phyloP scores from a whole-genome alignment of 2,888 invertebrate genomes.

The Hoplodrina blanda region DNA sequence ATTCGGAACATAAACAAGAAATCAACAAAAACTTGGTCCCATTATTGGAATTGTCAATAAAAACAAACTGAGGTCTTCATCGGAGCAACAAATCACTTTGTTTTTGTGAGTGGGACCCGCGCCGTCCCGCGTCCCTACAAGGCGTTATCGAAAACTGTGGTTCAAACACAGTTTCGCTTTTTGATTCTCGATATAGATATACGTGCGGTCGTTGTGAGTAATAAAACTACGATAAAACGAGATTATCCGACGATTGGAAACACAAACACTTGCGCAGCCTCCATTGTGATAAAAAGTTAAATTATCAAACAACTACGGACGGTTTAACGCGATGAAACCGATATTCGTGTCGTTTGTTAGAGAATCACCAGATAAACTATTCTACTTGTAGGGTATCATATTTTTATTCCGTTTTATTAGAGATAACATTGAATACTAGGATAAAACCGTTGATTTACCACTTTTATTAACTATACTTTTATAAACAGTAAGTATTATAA shows the following conservation, averaged over 20 bases:
- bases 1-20: slow-evolving; percentile 55
- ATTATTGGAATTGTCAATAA: slow-evolving; percentile 72
- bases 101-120: slow-evolving; percentile 70
- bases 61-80: slow-evolving; percentile 80
- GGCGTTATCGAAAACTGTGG: slow-evolving; percentile 67
- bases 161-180: slow-evolving; percentile 75
- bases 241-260: slow-evolving; percentile 57
- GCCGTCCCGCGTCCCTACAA: slow-evolving; percentile 40
- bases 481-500: slow-evolving; percentile 5
- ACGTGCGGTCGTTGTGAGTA: slow-evolving; percentile 59
- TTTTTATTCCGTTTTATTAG: slow-evolving; percentile 54
- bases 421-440: slow-evolving; percentile 30
- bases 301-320: slow-evolving; percentile 59
- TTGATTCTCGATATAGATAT: slow-evolving; percentile 64
- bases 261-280: slow-evolving; percentile 58
- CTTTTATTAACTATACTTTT: too few species aligned
- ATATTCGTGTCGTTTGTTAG: slow-evolving; percentile 46
- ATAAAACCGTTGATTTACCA: slow-evolving; percentile 26
- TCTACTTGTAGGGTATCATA: slow-evolving; percentile 51
- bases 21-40: slow-evolving; percentile 63
- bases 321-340: slow-evolving; percentile 58
- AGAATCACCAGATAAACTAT: slow-evolving; percentile 35
- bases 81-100: slow-evolving; percentile 82
- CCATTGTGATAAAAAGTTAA: slow-evolving; percentile 61
- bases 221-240: slow-evolving; percentile 68